Conservation (phyloP, 1,140 invertebrate species). For the Zelostemma sp. region DNA sequence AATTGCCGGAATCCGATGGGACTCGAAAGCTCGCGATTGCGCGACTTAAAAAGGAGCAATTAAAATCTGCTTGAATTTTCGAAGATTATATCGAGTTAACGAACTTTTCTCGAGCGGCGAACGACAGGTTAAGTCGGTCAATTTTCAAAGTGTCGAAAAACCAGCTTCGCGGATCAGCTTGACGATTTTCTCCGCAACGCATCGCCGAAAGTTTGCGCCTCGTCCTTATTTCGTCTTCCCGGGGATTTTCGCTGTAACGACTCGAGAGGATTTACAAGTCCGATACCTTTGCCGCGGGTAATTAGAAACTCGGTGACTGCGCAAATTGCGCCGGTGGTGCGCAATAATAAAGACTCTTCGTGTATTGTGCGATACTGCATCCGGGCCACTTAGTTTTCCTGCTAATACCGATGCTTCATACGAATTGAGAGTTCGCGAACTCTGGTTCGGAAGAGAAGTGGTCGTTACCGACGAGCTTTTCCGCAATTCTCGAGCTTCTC, state of each 20-base stretch:
- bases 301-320: constrained; percentile 38
- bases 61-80: too few relatives aligned
- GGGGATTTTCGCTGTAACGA: constrained; percentile 20
- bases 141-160: too few relatives aligned
- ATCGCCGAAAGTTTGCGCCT: background rate
- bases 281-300: constrained; percentile 28
- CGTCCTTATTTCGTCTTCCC: constrained; percentile 15
- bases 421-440: constrained; percentile 14
- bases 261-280: constrained; percentile 25
- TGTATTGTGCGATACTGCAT: constrained; percentile 22
- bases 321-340: constrained; percentile 26
- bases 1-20: constrained; percentile 4
- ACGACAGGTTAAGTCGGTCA: too few relatives aligned
- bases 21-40: background rate
- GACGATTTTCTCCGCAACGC: too few relatives aligned
- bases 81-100: too few relatives aligned
- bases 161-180: too few relatives aligned
- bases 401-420: constrained; percentile 25
- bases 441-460: constrained; percentile 21
- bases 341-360: constrained; percentile 35
- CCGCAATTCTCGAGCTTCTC: constrained; percentile 9
- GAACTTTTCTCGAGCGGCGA: too few relatives aligned
- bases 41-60: too few relatives aligned
- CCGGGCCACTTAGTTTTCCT: constrained; percentile 18
- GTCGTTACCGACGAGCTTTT: constrained; percentile 16